Percentiles rank a stretch among this genome's conserved stretches.
Conservation (phyloP, 2,113 vertebrate species). For the Perognathus longimembris region DNA sequence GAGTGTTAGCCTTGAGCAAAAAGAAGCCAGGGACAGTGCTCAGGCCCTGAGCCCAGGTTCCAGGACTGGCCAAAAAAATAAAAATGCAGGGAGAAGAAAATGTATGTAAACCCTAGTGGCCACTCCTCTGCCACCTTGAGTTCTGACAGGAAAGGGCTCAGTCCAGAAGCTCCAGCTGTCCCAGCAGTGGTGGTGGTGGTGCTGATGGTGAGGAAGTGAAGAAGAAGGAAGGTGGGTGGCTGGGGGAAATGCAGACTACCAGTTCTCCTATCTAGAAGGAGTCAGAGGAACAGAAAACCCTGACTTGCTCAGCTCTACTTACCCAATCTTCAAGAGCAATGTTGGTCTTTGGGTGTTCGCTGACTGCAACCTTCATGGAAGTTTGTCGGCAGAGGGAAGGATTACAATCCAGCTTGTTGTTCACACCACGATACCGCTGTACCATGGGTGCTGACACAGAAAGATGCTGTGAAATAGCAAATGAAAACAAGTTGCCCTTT, state of each 20-base stretch:
- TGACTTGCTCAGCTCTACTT: not conserved
- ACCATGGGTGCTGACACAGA: not conserved
- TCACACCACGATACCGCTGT: too few species aligned
- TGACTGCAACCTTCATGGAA: not conserved
- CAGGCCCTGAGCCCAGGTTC: too few species aligned
- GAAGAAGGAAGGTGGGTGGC: not conserved
- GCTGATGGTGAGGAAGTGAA: not conserved
- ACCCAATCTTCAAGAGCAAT: not conserved
- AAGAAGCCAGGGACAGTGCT: too few species aligned
- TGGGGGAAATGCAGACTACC: not conserved
- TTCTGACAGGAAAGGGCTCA: not conserved
- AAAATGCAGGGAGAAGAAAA: slow-evolving; percentile 45
- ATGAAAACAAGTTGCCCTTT: not conserved
- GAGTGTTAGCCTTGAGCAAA: too few species aligned
- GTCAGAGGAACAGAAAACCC: not conserved
- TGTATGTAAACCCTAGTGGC: not conserved
- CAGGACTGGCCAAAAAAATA: too few species aligned
- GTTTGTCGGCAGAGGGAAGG: not conserved
- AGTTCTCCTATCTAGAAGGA: not conserved
- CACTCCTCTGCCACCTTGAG: not conserved
- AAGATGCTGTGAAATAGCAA: not conserved
- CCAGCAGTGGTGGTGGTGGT: too few species aligned
- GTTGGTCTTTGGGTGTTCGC: not conserved
- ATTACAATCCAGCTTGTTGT: not conserved
- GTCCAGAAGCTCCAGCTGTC: not conserved